Percentiles rank a stretch among this genome's conserved stretches.
Conservation (phyloP, 1,140 invertebrate species). For the Drosophila elegans region DNA sequence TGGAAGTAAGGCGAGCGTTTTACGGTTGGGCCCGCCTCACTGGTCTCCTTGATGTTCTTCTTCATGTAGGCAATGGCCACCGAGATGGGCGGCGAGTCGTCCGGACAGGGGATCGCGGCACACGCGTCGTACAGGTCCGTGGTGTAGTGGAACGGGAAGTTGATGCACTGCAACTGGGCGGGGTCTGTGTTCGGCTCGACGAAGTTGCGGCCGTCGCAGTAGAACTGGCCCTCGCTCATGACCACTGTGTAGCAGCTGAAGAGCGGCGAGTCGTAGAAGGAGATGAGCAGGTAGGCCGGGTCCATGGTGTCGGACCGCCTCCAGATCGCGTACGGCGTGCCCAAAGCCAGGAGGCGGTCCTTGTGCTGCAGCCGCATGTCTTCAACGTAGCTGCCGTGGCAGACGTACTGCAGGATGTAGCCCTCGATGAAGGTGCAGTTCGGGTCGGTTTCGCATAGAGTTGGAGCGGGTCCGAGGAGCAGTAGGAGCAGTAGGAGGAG, state of each 20-base stretch:
- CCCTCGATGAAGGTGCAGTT: constrained; percentile 65
- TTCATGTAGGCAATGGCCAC: constrained; percentile 39
- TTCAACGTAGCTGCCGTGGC: constrained; percentile 44
- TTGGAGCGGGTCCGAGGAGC: constrained; percentile 17
- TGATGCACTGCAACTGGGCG: constrained; percentile 41
- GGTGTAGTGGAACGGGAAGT: constrained; percentile 56
- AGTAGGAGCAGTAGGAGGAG: constrained; percentile 36
- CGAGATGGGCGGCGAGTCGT: constrained; percentile 7
- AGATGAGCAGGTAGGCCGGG: constrained; percentile 43
- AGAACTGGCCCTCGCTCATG: constrained; percentile 39
- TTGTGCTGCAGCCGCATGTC: constrained; percentile 44
- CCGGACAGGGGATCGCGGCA: background rate
- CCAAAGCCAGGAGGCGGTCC: constrained; percentile 54
- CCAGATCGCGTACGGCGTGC: constrained; percentile 63
- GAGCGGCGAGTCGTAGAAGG: constrained; percentile 63
- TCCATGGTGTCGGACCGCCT: constrained; percentile 44
- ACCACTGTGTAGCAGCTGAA: constrained; percentile 54
- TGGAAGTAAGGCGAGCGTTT: background rate
- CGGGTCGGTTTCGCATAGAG: background rate
- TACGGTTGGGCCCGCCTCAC: background rate
- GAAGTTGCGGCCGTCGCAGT: constrained; percentile 56
- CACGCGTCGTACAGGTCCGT: constrained; percentile 46
- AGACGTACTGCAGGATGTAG: constrained; percentile 56
- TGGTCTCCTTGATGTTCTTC: constrained; percentile 9
- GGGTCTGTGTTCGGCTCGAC: constrained; percentile 7